Conservation (phyloP, 1,140 invertebrate species). For the Drosophila ercepeae region DNA sequence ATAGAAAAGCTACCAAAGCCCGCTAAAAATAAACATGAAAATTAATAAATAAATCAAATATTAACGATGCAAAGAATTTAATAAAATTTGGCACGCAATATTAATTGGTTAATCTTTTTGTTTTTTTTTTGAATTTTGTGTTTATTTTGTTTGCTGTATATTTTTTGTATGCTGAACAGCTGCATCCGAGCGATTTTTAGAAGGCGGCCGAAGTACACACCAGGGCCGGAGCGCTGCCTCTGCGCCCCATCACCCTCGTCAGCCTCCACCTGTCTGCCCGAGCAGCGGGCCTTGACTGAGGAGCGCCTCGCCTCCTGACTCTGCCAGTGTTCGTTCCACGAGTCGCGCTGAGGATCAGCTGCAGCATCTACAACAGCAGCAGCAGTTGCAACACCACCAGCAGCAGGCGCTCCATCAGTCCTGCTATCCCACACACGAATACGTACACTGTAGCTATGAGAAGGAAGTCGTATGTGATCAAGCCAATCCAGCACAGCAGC, state of each 20-base stretch:
- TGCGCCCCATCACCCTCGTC: slow-evolving; percentile 84
- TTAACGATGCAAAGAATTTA: slow-evolving; percentile 16
- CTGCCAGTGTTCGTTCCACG: slow-evolving; percentile 80
- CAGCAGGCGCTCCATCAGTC: slow-evolving; percentile 35
- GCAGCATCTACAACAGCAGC: slow-evolving; percentile 51
- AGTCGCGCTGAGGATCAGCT: slow-evolving; percentile 71
- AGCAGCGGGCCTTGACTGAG: slow-evolving; percentile 84
- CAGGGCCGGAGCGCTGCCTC: slow-evolving; percentile 83
- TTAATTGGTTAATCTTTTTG: slow-evolving; percentile 40
- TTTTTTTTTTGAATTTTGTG: slow-evolving; percentile 23
- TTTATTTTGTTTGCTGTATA: slow-evolving; percentile 3
- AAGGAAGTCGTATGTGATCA: slow-evolving; percentile 83
- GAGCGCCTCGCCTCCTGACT: slow-evolving; percentile 84
- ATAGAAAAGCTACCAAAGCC: slow-evolving; percentile 26
- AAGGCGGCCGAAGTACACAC: slow-evolving; percentile 84
- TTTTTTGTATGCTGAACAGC: slow-evolving; percentile 83
- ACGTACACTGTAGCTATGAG: slow-evolving; percentile 83
- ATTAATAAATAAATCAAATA: slow-evolving; percentile 32
- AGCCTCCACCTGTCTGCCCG: slow-evolving; percentile 84
- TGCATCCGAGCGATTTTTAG: slow-evolving; percentile 87
- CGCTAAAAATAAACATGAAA: slow-evolving; percentile 39
- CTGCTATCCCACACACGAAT: slow-evolving; percentile 74
- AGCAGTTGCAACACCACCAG: slow-evolving; percentile 53
- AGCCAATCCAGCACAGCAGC: slow-evolving; percentile 41
- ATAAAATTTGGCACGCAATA: slow-evolving; percentile 32